Evolutionary conservation across 2,888 invertebrate species (phyloP).

Genomic region (Vanessa cardui): DNA sequence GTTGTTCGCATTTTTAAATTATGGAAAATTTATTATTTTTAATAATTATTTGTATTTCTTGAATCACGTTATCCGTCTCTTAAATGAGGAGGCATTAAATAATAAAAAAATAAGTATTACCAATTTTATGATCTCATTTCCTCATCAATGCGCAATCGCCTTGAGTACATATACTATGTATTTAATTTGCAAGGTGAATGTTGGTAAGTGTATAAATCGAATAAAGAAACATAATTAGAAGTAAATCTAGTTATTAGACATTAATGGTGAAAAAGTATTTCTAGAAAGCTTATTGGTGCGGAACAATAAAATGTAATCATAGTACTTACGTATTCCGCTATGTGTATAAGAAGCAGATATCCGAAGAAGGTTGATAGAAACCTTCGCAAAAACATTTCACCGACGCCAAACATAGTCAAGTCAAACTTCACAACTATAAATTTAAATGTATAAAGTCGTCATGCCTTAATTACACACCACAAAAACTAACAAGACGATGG

Average conservation of each 20-base stretch:
- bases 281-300: slow-evolving; percentile 48
- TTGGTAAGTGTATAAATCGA: slow-evolving; percentile 39
- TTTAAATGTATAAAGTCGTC: slow-evolving; percentile 52
- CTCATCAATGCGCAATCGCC: slow-evolving; percentile 40
- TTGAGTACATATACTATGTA: slow-evolving; percentile 30
- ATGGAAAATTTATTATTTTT: too few species aligned
- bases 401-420: slow-evolving; percentile 60
- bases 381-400: slow-evolving; percentile 53
- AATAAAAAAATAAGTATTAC: neutral
- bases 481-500: slow-evolving; percentile 35
- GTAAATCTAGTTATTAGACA: neutral
- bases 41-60: neutral
- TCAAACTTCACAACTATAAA: slow-evolving; percentile 52
- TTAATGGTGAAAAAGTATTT: slow-evolving; percentile 10
- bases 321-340: slow-evolving; percentile 67
- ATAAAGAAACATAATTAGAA: neutral
- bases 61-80: neutral
- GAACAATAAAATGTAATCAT: slow-evolving; percentile 52
- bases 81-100: neutral
- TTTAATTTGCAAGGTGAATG: slow-evolving; percentile 43
- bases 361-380: slow-evolving; percentile 61
- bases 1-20: too few species aligned
- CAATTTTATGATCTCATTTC: slow-evolving; percentile 38
- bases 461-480: slow-evolving; percentile 61
- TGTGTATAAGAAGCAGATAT: slow-evolving; percentile 60